These are phyloP conservation scores for Lampris megalopsis DNA, from an alignment of 2,113 vertebrate species.

Conservation along the genomic window DNA sequence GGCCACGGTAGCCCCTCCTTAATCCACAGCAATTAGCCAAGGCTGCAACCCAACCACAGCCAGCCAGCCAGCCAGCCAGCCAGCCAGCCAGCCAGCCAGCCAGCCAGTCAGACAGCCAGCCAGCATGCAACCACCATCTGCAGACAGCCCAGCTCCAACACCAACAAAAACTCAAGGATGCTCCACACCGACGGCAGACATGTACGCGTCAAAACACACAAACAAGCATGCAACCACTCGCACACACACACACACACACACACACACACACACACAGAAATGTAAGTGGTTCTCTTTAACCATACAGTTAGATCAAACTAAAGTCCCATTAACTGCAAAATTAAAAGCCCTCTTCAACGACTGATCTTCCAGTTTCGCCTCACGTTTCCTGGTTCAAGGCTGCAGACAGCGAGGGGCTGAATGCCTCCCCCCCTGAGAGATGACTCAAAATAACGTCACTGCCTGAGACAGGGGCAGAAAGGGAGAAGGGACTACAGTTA, in stretches of 20 bases:
- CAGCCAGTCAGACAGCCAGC: constrained; percentile 2
- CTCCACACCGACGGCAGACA: neutral
- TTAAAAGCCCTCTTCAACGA: constrained; percentile 37
- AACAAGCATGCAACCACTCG: neutral
- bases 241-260: neutral
- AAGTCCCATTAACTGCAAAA: constrained; percentile 12
- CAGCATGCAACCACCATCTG: constrained; percentile 27
- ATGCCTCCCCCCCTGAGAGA: neutral
- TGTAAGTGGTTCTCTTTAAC: constrained; percentile 30
- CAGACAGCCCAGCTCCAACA: constrained; percentile 7
- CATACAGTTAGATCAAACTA: constrained; percentile 45
- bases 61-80: constrained; percentile 6
- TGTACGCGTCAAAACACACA: neutral
- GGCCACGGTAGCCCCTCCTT: constrained; percentile 30
- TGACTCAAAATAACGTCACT: constrained; percentile 39
- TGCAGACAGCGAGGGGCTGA: neutral
- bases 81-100: constrained; percentile 28
- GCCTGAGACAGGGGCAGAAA: neutral
- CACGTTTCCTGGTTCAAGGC: neutral
- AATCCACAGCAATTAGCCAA: constrained; percentile 55
- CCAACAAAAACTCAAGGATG: neutral
- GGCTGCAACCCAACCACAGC: constrained; percentile 48
- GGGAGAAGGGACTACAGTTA: constrained; percentile 14
- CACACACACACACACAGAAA: neutral
- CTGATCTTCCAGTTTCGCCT: constrained; percentile 29